phyloP scores from a whole-genome alignment of 1,140 invertebrate genomes.

The Tetramorium alpestre region DNA sequence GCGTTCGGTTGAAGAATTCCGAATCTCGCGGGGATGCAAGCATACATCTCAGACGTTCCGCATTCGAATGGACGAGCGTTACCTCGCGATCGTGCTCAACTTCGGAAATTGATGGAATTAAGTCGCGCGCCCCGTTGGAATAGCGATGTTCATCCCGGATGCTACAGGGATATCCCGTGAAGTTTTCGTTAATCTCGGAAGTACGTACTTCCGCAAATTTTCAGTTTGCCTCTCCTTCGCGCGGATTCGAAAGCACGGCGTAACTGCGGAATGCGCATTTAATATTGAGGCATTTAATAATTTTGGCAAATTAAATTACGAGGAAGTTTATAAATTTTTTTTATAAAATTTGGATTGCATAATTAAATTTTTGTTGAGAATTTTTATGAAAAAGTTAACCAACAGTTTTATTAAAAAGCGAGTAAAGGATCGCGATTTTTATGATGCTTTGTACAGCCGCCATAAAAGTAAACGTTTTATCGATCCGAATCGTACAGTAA shows the following conservation, averaged over 20 bases:
- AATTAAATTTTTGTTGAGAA: background rate
- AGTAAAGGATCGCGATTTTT: background rate
- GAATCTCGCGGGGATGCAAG: background rate
- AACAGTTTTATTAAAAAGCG: background rate
- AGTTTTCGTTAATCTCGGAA: conserved; percentile 12
- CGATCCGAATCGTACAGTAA: background rate
- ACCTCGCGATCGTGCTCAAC: background rate
- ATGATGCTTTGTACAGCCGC: background rate
- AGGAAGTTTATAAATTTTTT: background rate
- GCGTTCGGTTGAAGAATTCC: background rate
- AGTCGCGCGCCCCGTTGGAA: background rate
- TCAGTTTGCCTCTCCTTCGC: background rate
- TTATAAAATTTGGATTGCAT: background rate
- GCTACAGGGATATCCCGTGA: background rate
- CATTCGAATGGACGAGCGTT: background rate
- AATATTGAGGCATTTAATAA: background rate
- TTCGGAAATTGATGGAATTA: conserved; percentile 31
- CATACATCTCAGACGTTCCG: background rate
- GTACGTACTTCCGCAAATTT: conserved; percentile 1
- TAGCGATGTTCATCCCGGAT: background rate
- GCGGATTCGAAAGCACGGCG: background rate
- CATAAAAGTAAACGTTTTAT: background rate
- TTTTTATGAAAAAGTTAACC: background rate
- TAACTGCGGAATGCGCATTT: background rate
- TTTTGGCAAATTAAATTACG: background rate